Evolutionary conservation across 2,888 invertebrate species (phyloP), one percentile per base, ranked within the genome.

Genomic region (Thalpophila matura): DNA sequence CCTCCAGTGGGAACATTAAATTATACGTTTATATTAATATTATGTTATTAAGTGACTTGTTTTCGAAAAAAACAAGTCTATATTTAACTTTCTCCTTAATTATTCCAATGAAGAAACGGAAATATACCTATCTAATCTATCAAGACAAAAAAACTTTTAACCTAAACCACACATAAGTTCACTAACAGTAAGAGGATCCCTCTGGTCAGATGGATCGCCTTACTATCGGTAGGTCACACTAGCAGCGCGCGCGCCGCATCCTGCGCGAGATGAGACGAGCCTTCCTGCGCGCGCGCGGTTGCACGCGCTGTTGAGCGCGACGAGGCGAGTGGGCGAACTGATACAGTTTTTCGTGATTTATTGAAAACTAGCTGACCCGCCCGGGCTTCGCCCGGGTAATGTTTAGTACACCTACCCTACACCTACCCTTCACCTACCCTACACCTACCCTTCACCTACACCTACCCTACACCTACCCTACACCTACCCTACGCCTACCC

Each of bases 191-290:
- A 90, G 87, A 80, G 86, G 89, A 91, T 91, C 90, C 82, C 62
- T 9, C 35, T 59, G 76, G 85, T 76, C 79, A 75, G 66, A 68
- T 73, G 75, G 78, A 80, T 80, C 84, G 63, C 64, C 67, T 70
- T 80, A 75, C 75, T 51, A 79, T 79, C 79, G 79, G 80, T 80
- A 79, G 75, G 80, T 70, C 70, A 79, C 79, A 76, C 79, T 70
- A 71, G 71, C 46, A 50, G 74, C 78, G 71, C 80, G 83, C 84
- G 89, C 84, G 90, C 93, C 93, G 94, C 94, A 94, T 94, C 94
- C 94, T 93, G 93, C 84, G 89, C 89, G 93, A 94, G 94, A 94
- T 90, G 94, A 95, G 94, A 94, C 91, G 93, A 88, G 81, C 90
- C 91, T 92, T 95, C 94, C 95, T 94, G 93, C 91, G 91, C 83